phyloP scores from a whole-genome alignment of 2,113 vertebrate genomes.

The Panthera uncia region DNA sequence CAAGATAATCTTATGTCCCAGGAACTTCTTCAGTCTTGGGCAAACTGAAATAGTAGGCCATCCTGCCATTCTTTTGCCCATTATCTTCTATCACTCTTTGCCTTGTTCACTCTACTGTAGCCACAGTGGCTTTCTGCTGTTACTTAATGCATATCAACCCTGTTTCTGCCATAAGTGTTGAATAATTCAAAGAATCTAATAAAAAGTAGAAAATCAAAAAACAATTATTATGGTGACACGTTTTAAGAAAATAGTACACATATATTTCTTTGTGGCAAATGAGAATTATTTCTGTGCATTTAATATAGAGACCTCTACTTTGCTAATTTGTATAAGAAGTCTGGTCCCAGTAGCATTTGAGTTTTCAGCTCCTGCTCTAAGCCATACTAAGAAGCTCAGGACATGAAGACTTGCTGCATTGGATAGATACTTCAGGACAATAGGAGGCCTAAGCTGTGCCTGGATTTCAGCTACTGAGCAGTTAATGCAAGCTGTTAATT shows the following conservation, averaged over 20 bases:
- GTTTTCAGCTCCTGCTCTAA: not conserved
- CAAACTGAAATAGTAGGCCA: not conserved
- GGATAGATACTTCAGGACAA: not conserved
- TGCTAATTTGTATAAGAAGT: not conserved
- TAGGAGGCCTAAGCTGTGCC: not conserved
- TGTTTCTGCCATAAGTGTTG: not conserved
- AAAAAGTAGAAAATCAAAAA: not conserved
- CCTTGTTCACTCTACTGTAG: not conserved
- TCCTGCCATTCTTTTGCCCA: not conserved
- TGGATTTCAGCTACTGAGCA: not conserved
- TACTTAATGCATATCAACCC: not conserved
- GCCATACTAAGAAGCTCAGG: not conserved
- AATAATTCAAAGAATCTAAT: not conserved
- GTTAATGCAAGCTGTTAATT: not conserved
- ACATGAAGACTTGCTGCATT: not conserved
- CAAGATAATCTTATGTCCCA: not conserved
- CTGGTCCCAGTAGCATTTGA: not conserved
- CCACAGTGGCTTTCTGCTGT: not conserved
- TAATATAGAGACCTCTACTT: not conserved
- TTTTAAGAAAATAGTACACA: not conserved
- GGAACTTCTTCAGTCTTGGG: not conserved
- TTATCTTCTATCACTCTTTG: not conserved
- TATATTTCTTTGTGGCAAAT: not conserved
- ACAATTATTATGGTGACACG: not conserved
- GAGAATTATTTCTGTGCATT: slow-evolving; percentile 19